Conservation (phyloP, 2,797 vertebrate genomes). For the Coccyzus lansbergi region DNA sequence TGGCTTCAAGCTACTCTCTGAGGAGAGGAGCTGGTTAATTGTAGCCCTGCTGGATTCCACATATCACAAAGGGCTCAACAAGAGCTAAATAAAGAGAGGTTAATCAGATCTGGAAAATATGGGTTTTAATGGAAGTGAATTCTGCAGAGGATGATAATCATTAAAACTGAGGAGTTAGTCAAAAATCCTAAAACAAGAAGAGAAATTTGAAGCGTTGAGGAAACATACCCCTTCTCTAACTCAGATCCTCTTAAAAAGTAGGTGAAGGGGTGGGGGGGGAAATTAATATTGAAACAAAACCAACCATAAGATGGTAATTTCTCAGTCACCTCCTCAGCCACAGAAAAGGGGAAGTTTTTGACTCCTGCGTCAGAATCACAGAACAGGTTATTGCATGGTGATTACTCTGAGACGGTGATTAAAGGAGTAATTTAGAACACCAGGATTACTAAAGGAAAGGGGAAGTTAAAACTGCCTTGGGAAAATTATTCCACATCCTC, state of each 20-base stretch:
- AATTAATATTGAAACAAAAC: not conserved
- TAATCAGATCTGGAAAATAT: slow-evolving; percentile 72
- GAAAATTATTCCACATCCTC: slow-evolving; percentile 65
- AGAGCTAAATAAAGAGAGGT: slow-evolving; percentile 71
- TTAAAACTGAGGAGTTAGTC: slow-evolving; percentile 73
- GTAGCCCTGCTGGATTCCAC: slow-evolving; percentile 61
- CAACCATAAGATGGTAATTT: not conserved
- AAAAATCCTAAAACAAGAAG: slow-evolving; percentile 60
- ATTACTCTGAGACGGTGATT: slow-evolving; percentile 58
- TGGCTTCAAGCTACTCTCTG: slow-evolving; percentile 58
- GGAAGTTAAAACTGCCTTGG: slow-evolving; percentile 66
- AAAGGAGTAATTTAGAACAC: slow-evolving; percentile 72
- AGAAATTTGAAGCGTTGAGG: slow-evolving; percentile 30
- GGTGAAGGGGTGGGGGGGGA: not conserved
- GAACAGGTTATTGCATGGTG: slow-evolving; percentile 59
- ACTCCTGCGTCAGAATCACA: slow-evolving; percentile 12
- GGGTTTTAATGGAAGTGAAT: slow-evolving; percentile 71
- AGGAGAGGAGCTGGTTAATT: slow-evolving; percentile 65
- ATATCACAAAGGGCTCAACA: slow-evolving; percentile 61
- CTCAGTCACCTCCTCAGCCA: not conserved
- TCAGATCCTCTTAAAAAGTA: not conserved
- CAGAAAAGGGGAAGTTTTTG: slow-evolving; percentile 4
- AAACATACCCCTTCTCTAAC: slow-evolving; percentile 8
- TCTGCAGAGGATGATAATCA: slow-evolving; percentile 71
- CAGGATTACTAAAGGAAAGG: slow-evolving; percentile 60